Base-by-base conservation (phyloP, 2,888 invertebrate genomes). In the Apodemia hepburni region DNA sequence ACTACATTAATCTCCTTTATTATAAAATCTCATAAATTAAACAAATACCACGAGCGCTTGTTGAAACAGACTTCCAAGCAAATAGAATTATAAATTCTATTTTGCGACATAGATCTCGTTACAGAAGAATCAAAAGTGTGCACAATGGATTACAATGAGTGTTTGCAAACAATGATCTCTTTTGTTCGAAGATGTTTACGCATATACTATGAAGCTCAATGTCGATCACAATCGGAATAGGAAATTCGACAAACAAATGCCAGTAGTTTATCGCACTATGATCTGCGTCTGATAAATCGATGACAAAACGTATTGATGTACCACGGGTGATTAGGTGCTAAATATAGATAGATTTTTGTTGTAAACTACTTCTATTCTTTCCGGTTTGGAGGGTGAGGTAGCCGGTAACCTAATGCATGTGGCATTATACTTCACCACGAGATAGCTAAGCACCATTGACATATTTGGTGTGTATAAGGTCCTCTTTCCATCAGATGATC, bases 211-310 rank as follows among this genome's bases (percentile, higher is more conserved):
- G 42, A 9, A 27, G 54, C 27, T 54, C 54, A 54, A 54, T 54
- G 54, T 42, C 42, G 54, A 54, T 54, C 27, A 27, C 54, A 54
- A 54, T 22, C 54, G 2, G 22, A 51, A 15, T 54, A 15, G 54
- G 27, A 54, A 54, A 54, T 54, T 54, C 4, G 27, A 27, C 15
- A 54, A 54, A 27, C 54, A 27, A 22, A 51, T 22, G 38, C 9
- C 33, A 33, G 33, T 38, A 15, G 45, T 45, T 15, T 45, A 45
- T 45, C 45, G 12, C 38, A n/a, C n/a, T 45, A 6, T n/a, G 45
- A 45, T 45, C 45, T 76, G 76, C 77, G 69, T 38, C 9, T 6
- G 61, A 47, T 15, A 60, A 29, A 45, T 51, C n/a, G 61, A 51
- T 51, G 45, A 9, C 33, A 9, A 9, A 33, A 9, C 33, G 9